Percentiles rank a stretch among this genome's conserved stretches.
phyloP scores from a whole-genome alignment of 2,888 invertebrate genomes.

The Zygothrica quintamaculata region DNA sequence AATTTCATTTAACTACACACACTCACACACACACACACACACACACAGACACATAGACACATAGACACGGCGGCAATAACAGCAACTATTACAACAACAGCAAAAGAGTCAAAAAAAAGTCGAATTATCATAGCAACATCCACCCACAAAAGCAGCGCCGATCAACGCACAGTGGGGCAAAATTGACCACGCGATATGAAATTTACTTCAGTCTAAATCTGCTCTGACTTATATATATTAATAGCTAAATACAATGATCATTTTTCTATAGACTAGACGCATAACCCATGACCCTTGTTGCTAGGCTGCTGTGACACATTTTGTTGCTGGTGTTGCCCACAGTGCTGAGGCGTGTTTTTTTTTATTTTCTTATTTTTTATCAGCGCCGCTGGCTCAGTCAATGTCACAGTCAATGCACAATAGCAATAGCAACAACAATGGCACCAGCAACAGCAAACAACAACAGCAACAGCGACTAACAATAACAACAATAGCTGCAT shows the following conservation, averaged over 20 bases:
- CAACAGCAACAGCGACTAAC: slow-evolving; percentile 31
- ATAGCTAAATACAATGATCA: too few relatives aligned
- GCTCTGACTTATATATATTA: too few relatives aligned
- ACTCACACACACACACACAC: too few relatives aligned
- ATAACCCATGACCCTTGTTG: not conserved
- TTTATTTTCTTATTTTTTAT: too few relatives aligned
- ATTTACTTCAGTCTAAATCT: too few relatives aligned
- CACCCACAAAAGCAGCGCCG: slow-evolving; percentile 25
- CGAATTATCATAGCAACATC: slow-evolving; percentile 12
- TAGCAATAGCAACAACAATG: slow-evolving; percentile 36
- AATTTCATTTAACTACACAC: slow-evolving; percentile 60
- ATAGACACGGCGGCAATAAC: too few relatives aligned
- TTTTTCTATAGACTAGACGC: too few relatives aligned
- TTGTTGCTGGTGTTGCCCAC: not conserved
- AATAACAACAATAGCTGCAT: slow-evolving; percentile 44
- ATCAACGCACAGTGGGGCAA: slow-evolving; percentile 22
- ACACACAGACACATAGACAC: too few relatives aligned
- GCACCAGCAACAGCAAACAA: slow-evolving; percentile 14
- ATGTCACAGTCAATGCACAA: slow-evolving; percentile 81
- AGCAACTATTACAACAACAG: slow-evolving; percentile 15
- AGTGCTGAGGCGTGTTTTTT: slow-evolving; percentile 19
- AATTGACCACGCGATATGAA: too few relatives aligned
- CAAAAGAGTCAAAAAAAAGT: slow-evolving; percentile 15
- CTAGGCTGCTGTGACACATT: not conserved
- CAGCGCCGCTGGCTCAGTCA: slow-evolving; percentile 48